Percentiles rank a stretch among this genome's conserved stretches.
These are phyloP conservation scores for Gambusia affinis DNA, from an alignment of 2,113 vertebrate genomes.

Conservation along the genomic window DNA sequence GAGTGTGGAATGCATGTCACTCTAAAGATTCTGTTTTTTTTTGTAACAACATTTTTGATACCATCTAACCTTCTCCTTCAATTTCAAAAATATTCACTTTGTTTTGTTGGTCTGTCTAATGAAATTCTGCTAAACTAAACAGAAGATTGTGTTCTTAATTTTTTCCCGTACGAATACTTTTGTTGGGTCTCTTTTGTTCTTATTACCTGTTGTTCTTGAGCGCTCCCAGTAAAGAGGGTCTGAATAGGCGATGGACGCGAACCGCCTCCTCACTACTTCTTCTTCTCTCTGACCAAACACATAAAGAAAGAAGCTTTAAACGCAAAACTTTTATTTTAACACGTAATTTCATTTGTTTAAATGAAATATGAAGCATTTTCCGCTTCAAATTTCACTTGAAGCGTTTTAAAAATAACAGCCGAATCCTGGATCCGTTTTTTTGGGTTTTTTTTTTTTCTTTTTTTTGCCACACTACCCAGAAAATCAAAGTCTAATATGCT, in stretches of 20 bases:
- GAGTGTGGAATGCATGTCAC: background rate
- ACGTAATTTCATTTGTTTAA: too few species aligned
- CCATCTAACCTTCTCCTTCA: too few species aligned
- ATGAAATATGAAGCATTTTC: too few species aligned
- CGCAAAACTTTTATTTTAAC: background rate
- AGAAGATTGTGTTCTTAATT: too few species aligned
- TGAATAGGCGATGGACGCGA: constrained; percentile 83
- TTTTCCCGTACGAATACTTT: background rate
- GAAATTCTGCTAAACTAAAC: too few species aligned
- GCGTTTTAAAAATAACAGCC: background rate
- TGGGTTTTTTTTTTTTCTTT: too few species aligned
- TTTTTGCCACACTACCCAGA: background rate
- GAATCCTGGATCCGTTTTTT: too few species aligned
- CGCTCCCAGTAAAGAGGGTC: constrained; percentile 80
- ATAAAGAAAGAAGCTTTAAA: constrained; percentile 14
- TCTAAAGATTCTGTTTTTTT: background rate
- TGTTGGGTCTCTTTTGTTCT: constrained; percentile 23
- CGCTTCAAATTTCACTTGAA: background rate
- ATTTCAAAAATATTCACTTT: too few species aligned
- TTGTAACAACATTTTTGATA: too few species aligned
- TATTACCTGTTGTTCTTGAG: constrained; percentile 74
- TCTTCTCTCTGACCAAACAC: constrained; percentile 83
- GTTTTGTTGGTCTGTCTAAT: too few species aligned
- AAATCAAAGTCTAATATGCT: background rate
- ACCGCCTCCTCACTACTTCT: constrained; percentile 87